A percentile compares a stretch with the other conserved stretches of the same genome.
Evolutionary conservation across 2,888 invertebrate genomes (phyloP).

Genomic region (Callyntrura guangdongensis): DNA sequence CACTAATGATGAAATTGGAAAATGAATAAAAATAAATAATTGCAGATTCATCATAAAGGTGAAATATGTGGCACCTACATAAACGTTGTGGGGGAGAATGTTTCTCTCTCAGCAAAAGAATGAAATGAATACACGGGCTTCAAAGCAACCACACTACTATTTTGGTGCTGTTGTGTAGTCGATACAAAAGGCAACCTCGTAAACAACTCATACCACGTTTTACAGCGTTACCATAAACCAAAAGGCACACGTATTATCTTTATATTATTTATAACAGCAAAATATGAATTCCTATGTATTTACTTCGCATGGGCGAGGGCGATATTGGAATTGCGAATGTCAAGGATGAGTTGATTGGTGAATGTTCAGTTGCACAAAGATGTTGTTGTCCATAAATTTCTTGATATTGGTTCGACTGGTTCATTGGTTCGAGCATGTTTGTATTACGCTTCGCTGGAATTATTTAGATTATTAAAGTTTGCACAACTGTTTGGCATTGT

Average conservation of each 20-base stretch:
- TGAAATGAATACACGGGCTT: no score
- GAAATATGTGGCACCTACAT: background rate
- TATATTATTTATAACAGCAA: no score
- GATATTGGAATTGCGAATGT: conserved; percentile 22
- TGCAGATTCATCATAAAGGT: conserved; percentile 13
- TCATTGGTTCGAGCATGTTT: background rate
- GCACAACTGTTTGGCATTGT: background rate
- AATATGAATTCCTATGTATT: no score
- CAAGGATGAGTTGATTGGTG: conserved; percentile 29
- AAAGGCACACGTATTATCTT: no score
- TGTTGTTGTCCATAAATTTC: conserved; percentile 1
- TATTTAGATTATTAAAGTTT: background rate
- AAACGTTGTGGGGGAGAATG: background rate
- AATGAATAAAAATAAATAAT: conserved; percentile 45
- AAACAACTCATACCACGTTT: background rate
- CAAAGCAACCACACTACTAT: no score
- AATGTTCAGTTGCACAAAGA: background rate
- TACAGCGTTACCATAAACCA: no score
- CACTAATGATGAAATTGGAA: conserved; percentile 13
- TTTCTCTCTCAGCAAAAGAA: no score
- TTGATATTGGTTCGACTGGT: background rate
- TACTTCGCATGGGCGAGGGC: conserved; percentile 28
- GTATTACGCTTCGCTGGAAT: background rate
- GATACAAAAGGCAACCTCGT: background rate
- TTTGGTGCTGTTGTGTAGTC: no score